Conservation (phyloP, 2,888 invertebrate genomes). For the Nymphalis c-album region DNA sequence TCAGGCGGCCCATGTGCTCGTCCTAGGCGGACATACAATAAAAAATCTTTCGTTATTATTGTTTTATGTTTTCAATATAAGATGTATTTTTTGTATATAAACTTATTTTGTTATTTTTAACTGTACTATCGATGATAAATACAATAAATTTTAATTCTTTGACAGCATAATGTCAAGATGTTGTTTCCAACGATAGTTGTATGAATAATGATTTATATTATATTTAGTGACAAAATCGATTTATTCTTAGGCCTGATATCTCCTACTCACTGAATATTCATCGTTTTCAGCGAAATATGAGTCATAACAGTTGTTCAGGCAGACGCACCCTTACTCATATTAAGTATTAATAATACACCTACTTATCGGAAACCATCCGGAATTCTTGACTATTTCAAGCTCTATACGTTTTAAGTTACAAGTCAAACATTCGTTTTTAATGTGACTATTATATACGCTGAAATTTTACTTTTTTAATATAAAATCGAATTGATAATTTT, state of each 20-base stretch:
- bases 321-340: slow-evolving; percentile 48
- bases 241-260: slow-evolving; percentile 8
- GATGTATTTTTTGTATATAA: too few relatives aligned
- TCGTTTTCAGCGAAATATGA: slow-evolving; percentile 67
- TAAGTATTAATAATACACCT: slow-evolving; percentile 44
- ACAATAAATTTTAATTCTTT: background rate
- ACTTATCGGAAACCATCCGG: slow-evolving; percentile 29
- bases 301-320: slow-evolving; percentile 60
- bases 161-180: background rate
- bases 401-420: background rate
- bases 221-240: slow-evolving; percentile 1
- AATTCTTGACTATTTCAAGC: slow-evolving; percentile 27
- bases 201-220: slow-evolving; percentile 8
- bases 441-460: too few relatives aligned
- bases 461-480: too few relatives aligned
- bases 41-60: too few relatives aligned
- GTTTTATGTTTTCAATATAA: too few relatives aligned
- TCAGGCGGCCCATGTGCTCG: too few relatives aligned
- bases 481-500: too few relatives aligned
- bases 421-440: too few relatives aligned
- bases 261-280: slow-evolving; percentile 50
- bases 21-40: too few relatives aligned
- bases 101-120: too few relatives aligned
- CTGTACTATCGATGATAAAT: background rate
- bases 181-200: background rate